These are phyloP conservation scores for Rotaria sp. DNA, from an alignment of 2,888 invertebrate genomes.

Conservation along the genomic window DNA sequence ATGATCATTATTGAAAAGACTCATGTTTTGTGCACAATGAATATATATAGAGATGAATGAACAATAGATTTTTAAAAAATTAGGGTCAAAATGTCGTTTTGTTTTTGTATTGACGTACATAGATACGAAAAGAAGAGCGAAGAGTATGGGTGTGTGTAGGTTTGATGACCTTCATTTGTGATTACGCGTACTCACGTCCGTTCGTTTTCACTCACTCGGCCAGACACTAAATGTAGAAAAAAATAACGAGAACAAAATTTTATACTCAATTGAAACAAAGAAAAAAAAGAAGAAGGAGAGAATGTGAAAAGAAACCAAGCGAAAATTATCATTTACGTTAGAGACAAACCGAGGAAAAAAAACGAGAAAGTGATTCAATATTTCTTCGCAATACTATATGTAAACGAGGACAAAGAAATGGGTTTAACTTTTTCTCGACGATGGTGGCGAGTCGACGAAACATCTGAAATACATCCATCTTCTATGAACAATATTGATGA, in stretches of 20 bases:
- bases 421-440: background rate
- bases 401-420: background rate
- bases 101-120: background rate
- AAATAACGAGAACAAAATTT: background rate
- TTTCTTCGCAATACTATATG: background rate
- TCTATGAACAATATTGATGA: background rate
- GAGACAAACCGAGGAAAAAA: background rate
- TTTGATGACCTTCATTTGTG: background rate
- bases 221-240: background rate
- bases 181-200: constrained; percentile 15
- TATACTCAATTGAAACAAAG: background rate
- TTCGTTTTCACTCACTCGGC: background rate
- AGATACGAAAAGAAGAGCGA: background rate
- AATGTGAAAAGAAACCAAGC: background rate
- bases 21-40: background rate
- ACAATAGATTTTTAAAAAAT: background rate
- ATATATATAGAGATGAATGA: background rate
- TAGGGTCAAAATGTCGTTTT: background rate
- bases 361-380: background rate
- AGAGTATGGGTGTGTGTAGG: background rate
- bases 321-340: background rate
- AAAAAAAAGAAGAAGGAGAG: background rate
- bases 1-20: background rate
- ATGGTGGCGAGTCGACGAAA: background rate
- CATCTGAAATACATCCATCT: background rate